phyloP scores from a whole-genome alignment of 2,113 vertebrate genomes.

The Opisthocomus hoazin region DNA sequence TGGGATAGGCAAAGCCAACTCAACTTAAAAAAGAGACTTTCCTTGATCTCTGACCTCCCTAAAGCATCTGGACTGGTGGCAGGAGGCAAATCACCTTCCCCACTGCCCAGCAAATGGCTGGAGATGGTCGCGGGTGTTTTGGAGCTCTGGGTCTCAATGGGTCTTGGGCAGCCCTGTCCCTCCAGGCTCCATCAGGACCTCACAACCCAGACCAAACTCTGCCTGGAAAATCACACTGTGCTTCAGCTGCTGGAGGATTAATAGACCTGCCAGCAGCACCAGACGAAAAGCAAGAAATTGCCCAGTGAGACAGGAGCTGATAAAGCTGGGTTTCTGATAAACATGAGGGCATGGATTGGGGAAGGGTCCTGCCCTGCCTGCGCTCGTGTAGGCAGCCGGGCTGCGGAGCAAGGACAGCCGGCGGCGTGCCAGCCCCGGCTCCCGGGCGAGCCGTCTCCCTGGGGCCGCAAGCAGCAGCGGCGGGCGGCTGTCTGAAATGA shows the following conservation, averaged over 20 bases:
- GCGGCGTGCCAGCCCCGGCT: neutral
- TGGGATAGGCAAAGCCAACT: neutral
- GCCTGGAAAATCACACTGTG: fast-evolving
- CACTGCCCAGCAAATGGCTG: neutral
- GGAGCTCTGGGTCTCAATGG: neutral
- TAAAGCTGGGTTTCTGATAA: neutral
- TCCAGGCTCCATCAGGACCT: neutral
- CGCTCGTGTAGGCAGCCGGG: fast-evolving
- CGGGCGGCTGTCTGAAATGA: neutral
- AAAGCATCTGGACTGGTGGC: fast-evolving
- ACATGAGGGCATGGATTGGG: fast-evolving
- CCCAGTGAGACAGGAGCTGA: neutral
- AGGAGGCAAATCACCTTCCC: neutral
- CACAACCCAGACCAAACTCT: neutral
- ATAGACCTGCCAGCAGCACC: fast-evolving
- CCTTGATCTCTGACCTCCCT: neutral
- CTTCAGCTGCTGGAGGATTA: neutral
- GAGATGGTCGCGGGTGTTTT: neutral
- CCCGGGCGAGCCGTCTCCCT: neutral
- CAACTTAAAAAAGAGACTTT: neutral
- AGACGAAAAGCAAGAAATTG: neutral
- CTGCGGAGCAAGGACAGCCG: neutral
- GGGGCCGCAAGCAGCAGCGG: neutral
- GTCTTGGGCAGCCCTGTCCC: neutral
- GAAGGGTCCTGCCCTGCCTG: neutral